Percentiles rank a stretch among this genome's conserved stretches.
These are phyloP conservation scores for Cydia splendana DNA, from an alignment of 1,140 invertebrate species.

Conservation along the genomic window DNA sequence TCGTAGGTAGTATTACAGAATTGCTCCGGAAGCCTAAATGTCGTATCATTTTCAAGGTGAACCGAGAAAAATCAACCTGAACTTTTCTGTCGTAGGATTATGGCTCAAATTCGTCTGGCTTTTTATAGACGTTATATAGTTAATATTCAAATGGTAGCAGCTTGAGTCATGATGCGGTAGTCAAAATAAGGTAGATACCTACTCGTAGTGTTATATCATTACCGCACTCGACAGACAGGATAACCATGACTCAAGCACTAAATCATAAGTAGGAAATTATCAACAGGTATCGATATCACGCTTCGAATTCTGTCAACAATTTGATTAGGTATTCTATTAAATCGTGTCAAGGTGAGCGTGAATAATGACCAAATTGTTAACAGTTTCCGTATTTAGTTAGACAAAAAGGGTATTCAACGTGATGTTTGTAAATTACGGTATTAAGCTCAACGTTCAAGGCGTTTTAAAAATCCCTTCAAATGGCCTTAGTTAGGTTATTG, in stretches of 20 bases:
- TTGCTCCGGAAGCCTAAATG: background rate
- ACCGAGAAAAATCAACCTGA: background rate
- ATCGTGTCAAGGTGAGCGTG: conserved; percentile 8
- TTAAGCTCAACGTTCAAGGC: background rate
- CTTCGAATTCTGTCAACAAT: background rate
- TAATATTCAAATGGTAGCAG: background rate
- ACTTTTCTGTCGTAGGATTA: background rate
- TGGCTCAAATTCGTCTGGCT: background rate
- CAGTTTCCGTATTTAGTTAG: background rate
- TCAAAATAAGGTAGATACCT: conserved; percentile 10
- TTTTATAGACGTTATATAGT: background rate
- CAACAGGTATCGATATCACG: conserved; percentile 4
- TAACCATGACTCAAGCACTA: conserved; percentile 1
- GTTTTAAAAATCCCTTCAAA: conserved; percentile 24
- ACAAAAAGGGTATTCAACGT: background rate
- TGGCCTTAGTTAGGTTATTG: conserved; percentile 25
- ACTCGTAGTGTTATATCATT: conserved; percentile 9
- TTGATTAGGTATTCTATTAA: background rate
- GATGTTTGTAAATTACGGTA: conserved; percentile 5
- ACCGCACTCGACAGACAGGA: conserved; percentile 7
- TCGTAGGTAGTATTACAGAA: background rate
- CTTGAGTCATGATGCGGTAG: conserved; percentile 25
- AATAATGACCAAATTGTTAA: conserved; percentile 27
- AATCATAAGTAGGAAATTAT: conserved; percentile 20
- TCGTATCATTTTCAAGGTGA: background rate